Percentiles rank a stretch among this genome's conserved stretches.
These are phyloP conservation scores for Eulemur macaco DNA, from an alignment of 2,113 vertebrate genomes.

Conservation along the genomic window DNA sequence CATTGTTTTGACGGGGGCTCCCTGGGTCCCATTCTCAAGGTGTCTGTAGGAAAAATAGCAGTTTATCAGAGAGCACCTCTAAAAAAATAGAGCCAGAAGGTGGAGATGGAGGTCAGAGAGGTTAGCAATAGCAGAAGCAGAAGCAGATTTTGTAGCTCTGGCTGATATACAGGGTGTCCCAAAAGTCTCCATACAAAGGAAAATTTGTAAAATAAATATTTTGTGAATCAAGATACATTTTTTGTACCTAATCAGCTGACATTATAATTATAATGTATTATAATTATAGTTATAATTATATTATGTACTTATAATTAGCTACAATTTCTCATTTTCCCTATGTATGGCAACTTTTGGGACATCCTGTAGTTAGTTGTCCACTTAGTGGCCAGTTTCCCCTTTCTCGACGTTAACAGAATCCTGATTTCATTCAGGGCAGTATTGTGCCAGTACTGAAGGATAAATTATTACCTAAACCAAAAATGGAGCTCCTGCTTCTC, in stretches of 20 bases:
- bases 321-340: too few relatives aligned
- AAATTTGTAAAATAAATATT: too few relatives aligned
- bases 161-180: background rate
- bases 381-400: background rate
- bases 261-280: too few relatives aligned
- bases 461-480: background rate
- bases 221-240: too few relatives aligned
- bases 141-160: background rate
- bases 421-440: background rate
- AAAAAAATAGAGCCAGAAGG: background rate
- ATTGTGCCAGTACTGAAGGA: background rate
- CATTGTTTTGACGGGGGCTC: background rate
- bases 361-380: background rate
- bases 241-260: too few relatives aligned
- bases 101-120: background rate
- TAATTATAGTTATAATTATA: too few relatives aligned
- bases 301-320: too few relatives aligned
- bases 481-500: background rate
- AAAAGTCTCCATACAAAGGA: too few relatives aligned
- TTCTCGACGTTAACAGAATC: background rate
- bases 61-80: background rate
- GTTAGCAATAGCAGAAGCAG: background rate
- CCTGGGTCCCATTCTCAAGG: background rate
- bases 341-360: too few relatives aligned
- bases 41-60: background rate